Conservation (phyloP, 2,888 invertebrate species). For the Cerceris rybyensis region DNA sequence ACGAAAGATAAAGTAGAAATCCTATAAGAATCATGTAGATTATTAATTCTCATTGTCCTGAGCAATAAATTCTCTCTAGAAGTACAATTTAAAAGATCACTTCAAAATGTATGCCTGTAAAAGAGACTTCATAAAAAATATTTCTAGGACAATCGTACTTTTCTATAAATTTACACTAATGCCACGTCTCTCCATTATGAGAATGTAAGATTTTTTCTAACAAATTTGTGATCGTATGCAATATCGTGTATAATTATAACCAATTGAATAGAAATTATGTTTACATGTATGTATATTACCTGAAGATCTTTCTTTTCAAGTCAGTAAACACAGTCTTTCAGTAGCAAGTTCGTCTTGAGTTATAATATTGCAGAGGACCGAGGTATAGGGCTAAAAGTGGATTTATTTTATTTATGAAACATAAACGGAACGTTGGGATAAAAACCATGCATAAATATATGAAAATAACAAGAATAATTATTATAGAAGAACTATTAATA, state of each 20-base stretch:
- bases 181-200: slow-evolving; percentile 6
- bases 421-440: slow-evolving; percentile 70
- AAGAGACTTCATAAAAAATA: slow-evolving; percentile 20
- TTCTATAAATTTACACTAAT: slow-evolving; percentile 41
- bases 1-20: slow-evolving; percentile 15
- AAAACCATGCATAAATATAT: slow-evolving; percentile 75
- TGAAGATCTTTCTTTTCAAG: slow-evolving; percentile 19
- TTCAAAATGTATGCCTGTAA: slow-evolving; percentile 17
- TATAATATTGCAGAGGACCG: slow-evolving; percentile 67
- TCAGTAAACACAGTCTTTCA: slow-evolving; percentile 70
- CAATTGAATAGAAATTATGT: slow-evolving; percentile 17
- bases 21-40: slow-evolving; percentile 5
- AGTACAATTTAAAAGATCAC: slow-evolving; percentile 22
- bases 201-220: slow-evolving; percentile 17
- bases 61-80: slow-evolving; percentile 5
- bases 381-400: slow-evolving; percentile 71
- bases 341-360: slow-evolving; percentile 66
- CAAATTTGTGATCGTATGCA: slow-evolving; percentile 12
- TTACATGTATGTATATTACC: neutral
- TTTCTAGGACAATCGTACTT: slow-evolving; percentile 51
- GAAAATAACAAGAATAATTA: slow-evolving; percentile 69
- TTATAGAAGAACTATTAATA: slow-evolving; percentile 68
- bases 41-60: slow-evolving; percentile 1
- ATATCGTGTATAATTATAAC: slow-evolving; percentile 22
- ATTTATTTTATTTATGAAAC: slow-evolving; percentile 78